Evolutionary conservation across 2,797 vertebrate genomes (phyloP), one percentile per base, ranked within the genome.

Genomic region (Peromyscus melanophrys): DNA sequence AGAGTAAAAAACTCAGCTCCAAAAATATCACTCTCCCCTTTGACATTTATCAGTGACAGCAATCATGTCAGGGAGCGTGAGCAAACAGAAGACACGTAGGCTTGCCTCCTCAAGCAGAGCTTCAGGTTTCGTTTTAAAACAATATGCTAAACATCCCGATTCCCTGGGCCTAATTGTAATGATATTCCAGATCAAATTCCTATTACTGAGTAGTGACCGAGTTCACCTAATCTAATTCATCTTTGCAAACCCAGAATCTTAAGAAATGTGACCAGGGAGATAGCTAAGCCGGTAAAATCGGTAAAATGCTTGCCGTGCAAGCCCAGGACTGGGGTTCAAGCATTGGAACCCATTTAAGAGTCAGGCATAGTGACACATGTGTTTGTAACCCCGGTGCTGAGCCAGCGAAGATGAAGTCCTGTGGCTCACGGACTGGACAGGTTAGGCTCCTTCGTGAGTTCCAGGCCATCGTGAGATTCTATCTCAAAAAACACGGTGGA

Each of bases 11-110:
- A 93, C 69, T 90, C 87, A 89, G 43, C 86, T 97, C 93, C 96
- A 73, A 97, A 97, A 97, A 96, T 96, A 97, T 87, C 91, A 80
- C 84, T 96, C 83, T 97, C 94, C 96, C 97, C 93, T 98, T 97
- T 98, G 97, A 97, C 92, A 97, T 97, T 98, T 97, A 94, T 96
- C 81, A 71, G 90, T 69, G 61, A 81, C 85, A 86, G 92, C 76
- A 96, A 73, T 97, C 89, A 77, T 52, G 90, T 95, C 93, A 96
- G 97, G 34, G 75, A 96, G 46, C 55, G 57, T 96, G 89, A 92
- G 63, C 49, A 88, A 52, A 80, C 93, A 69, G 77, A 83, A 67
- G 37, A 93, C 78, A 9, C 49, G 63, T 12, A 63, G 83, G 77
- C 37, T 86, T 84, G 52, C 76, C 96, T 92, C 87, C 94, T 85